phyloP scores from a whole-genome alignment of 2,888 invertebrate species.

The Drosophila pseudotakahashii region DNA sequence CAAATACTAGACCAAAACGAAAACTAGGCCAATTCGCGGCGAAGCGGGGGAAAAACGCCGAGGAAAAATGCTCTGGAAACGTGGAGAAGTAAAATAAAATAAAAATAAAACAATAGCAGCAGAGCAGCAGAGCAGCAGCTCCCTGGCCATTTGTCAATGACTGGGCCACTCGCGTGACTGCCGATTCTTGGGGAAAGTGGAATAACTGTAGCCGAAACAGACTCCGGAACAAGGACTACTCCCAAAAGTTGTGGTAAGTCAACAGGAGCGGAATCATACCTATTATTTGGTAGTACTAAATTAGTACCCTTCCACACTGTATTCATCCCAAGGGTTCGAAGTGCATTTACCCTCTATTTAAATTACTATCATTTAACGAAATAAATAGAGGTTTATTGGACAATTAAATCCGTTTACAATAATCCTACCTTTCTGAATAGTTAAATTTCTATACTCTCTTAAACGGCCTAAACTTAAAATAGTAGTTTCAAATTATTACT shows the following conservation, averaged over 20 bases:
- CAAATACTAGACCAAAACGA: slow-evolving; percentile 42
- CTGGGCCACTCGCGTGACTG: slow-evolving; percentile 72
- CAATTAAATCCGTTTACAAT: too few relatives aligned
- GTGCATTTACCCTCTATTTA: too few relatives aligned
- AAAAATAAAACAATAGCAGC: slow-evolving; percentile 35
- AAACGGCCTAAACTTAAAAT: too few relatives aligned
- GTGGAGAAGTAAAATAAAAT: slow-evolving; percentile 34
- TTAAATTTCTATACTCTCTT: too few relatives aligned
- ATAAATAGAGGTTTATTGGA: too few relatives aligned
- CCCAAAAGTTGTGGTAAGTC: slow-evolving; percentile 25
- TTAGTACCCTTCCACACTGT: background rate
- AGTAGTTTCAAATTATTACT: too few relatives aligned
- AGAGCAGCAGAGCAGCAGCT: slow-evolving; percentile 13
- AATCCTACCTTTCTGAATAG: too few relatives aligned
- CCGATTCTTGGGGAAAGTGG: slow-evolving; percentile 33
- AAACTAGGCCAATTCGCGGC: slow-evolving; percentile 74
- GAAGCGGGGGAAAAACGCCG: slow-evolving; percentile 7
- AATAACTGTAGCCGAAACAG: slow-evolving; percentile 26
- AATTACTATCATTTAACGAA: too few relatives aligned
- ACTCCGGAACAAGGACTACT: slow-evolving; percentile 39
- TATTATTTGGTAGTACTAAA: background rate
- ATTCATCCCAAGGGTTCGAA: too few relatives aligned
- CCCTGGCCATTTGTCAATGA: slow-evolving; percentile 70
- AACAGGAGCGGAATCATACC: background rate
- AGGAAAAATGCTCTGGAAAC: slow-evolving; percentile 41